phyloP scores from a whole-genome alignment of 2,113 vertebrate genomes.

The Neogale vison region DNA sequence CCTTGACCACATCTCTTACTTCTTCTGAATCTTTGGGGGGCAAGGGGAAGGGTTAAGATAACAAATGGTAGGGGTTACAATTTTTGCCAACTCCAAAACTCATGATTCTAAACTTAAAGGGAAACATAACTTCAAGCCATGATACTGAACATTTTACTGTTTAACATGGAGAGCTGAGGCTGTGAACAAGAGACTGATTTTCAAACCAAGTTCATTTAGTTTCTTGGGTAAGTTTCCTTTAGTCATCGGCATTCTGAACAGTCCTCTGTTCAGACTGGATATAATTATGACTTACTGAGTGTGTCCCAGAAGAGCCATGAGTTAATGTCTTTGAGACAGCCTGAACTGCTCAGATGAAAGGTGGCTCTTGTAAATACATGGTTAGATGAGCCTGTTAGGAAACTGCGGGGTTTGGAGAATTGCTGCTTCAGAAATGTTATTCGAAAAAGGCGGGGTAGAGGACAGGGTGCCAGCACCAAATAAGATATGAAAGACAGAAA shows the following conservation, averaged over 20 bases:
- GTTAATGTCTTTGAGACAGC: background rate
- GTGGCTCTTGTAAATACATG: background rate
- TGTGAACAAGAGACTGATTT: background rate
- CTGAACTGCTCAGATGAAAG: background rate
- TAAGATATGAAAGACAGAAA: background rate
- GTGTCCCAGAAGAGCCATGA: background rate
- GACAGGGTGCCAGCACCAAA: background rate
- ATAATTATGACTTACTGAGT: background rate
- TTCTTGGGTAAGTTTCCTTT: constrained; percentile 16
- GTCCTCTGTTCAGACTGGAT: background rate
- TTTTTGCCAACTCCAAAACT: background rate
- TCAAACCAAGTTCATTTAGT: background rate
- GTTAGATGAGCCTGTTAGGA: background rate
- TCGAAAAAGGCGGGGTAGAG: background rate
- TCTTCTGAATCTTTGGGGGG: background rate
- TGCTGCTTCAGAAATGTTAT: background rate
- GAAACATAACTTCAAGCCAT: background rate
- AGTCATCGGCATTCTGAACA: constrained; percentile 14
- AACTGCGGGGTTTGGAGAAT: background rate
- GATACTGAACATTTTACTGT: background rate
- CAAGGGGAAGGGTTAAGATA: background rate
- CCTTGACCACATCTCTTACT: background rate
- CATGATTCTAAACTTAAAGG: background rate
- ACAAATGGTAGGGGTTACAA: background rate
- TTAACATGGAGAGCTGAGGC: background rate